Evolutionary conservation across 2,113 vertebrate genomes (phyloP).

Genomic region (Tetrax tetrax): DNA sequence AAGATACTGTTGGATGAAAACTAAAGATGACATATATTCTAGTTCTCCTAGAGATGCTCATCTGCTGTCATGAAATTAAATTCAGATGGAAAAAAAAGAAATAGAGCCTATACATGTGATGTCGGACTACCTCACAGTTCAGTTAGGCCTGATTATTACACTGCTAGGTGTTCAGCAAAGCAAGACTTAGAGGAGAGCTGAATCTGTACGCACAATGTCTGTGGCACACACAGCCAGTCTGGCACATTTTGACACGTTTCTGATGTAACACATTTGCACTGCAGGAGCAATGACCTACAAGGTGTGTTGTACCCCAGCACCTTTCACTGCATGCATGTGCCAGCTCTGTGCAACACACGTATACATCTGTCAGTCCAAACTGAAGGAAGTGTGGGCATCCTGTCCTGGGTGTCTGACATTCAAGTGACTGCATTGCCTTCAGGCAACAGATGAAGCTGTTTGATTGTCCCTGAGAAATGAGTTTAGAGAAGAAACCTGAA

Average conservation of each 20-base stretch:
- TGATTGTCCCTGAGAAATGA: neutral
- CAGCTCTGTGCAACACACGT: fast-evolving
- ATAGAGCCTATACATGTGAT: fast-evolving
- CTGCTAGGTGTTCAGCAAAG: neutral
- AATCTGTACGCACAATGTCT: too few species aligned
- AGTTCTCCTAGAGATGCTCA: neutral
- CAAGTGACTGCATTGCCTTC: neutral
- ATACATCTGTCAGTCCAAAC: fast-evolving
- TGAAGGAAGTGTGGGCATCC: neutral
- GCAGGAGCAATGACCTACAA: neutral
- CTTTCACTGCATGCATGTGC: fast-evolving
- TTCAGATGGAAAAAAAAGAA: neutral
- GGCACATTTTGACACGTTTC: fast-evolving
- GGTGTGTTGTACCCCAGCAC: neutral
- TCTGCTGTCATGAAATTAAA: neutral
- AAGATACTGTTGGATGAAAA: neutral
- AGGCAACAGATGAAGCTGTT: neutral
- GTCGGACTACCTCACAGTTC: neutral
- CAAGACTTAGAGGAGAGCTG: neutral
- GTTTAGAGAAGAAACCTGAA: neutral
- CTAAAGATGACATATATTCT: neutral
- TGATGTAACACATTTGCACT: fast-evolving
- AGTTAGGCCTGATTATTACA: neutral
- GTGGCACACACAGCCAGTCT: fast-evolving
- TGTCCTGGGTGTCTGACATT: too few species aligned